phyloP scores from a whole-genome alignment of 1,140 invertebrate genomes.

The Drosophila pseudoobscura region DNA sequence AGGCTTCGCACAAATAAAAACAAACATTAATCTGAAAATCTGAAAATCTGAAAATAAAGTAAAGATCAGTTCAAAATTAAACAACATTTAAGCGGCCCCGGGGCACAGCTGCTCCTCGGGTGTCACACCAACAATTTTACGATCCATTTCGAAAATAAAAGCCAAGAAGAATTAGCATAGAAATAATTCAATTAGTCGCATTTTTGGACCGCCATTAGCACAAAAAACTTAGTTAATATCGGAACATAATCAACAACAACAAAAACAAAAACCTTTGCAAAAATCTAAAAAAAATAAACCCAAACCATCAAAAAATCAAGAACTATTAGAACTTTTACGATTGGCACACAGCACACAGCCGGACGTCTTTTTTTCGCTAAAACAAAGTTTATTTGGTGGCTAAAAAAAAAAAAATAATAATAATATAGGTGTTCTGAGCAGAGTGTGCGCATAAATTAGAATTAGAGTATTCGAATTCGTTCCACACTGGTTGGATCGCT shows the following conservation, averaged over 20 bases:
- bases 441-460: constrained; percentile 62
- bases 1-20: constrained; percentile 60
- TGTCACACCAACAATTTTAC: constrained; percentile 55
- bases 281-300: constrained; percentile 1
- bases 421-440: too few species aligned
- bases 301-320: constrained; percentile 25
- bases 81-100: constrained; percentile 36
- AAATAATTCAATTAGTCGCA: constrained; percentile 75
- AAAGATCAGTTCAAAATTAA: constrained; percentile 51
- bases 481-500: constrained; percentile 9
- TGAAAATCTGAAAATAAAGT: constrained; percentile 31
- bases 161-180: constrained; percentile 63
- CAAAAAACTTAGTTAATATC: constrained; percentile 59
- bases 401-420: constrained; percentile 14
- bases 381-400: constrained; percentile 52
- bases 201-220: constrained; percentile 54
- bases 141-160: constrained; percentile 45
- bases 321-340: constrained; percentile 49
- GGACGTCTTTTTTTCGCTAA: constrained; percentile 35
- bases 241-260: constrained; percentile 18
- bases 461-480: constrained; percentile 31
- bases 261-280: constrained; percentile 31
- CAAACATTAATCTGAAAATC: constrained; percentile 56
- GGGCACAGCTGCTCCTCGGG: constrained; percentile 16
- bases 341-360: constrained; percentile 1